A percentile compares a stretch with the other conserved stretches of the same genome.
These are phyloP conservation scores for Heteronetta atricapilla DNA, from an alignment of 2,113 vertebrate species.

Conservation along the genomic window DNA sequence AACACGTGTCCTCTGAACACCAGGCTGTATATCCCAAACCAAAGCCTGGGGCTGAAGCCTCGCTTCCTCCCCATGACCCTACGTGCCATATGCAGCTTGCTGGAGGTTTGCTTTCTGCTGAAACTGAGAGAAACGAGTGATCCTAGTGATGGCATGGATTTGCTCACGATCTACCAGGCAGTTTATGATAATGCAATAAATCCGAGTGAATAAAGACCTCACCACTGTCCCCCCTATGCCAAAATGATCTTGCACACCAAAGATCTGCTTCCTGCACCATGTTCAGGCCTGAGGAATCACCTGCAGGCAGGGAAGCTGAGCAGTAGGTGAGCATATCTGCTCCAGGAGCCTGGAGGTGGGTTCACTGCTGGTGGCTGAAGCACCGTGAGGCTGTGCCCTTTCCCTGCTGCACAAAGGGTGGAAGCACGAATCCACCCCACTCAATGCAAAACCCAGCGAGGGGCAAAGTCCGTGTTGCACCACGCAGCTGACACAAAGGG, in stretches of 20 bases:
- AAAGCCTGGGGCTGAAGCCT: background rate
- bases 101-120: background rate
- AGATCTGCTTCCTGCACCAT: background rate
- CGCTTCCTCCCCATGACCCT: background rate
- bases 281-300: background rate
- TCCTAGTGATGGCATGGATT: background rate
- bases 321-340: background rate
- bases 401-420: background rate
- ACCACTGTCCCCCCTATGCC: background rate
- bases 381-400: background rate
- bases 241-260: background rate
- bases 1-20: background rate
- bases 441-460: background rate
- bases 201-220: fast-evolving
- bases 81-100: background rate
- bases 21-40: background rate
- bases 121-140: background rate
- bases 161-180: background rate
- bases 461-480: background rate
- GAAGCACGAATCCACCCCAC: background rate
- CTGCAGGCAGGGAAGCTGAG: background rate
- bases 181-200: background rate
- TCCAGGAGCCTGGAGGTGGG: background rate
- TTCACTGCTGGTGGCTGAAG: background rate
- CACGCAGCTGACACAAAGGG: background rate